Conservation (phyloP, 2,888 invertebrate species). For the Melolontha melolontha region DNA sequence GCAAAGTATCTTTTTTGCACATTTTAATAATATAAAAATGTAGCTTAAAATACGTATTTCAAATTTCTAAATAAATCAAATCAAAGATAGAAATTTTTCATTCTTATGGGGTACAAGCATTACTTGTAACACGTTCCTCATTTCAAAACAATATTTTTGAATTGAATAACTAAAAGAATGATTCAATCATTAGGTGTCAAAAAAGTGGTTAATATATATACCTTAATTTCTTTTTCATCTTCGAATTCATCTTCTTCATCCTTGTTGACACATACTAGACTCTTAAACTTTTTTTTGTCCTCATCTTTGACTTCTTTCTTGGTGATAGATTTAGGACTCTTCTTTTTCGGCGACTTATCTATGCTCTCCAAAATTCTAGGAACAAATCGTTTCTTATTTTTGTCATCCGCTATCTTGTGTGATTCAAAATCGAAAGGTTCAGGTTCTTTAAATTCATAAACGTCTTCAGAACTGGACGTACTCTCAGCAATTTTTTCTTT, state of each 20-base stretch:
- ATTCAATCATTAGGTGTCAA: too few relatives aligned
- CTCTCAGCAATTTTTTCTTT: conserved; percentile 54
- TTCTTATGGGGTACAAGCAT: too few relatives aligned
- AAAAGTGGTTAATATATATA: conserved; percentile 14
- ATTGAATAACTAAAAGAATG: too few relatives aligned
- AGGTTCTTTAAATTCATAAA: conserved; percentile 91
- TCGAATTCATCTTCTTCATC: conserved; percentile 55
- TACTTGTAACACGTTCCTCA: too few relatives aligned
- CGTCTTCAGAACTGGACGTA: conserved; percentile 68
- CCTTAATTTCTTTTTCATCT: conserved; percentile 54
- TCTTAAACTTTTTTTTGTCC: conserved; percentile 51
- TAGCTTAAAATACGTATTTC: too few relatives aligned
- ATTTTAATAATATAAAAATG: too few relatives aligned
- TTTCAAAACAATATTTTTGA: too few relatives aligned
- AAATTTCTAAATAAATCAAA: too few relatives aligned
- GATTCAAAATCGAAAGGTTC: conserved; percentile 89
- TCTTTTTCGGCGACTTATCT: conserved; percentile 61
- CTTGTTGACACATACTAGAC: conserved; percentile 50
- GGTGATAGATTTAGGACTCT: conserved; percentile 54
- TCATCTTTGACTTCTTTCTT: conserved; percentile 52
- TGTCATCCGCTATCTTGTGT: conserved; percentile 65
- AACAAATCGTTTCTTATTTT: conserved; percentile 58
- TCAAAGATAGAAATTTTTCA: too few relatives aligned
- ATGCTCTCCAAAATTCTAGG: conserved; percentile 62
- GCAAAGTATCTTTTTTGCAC: too few relatives aligned